These are phyloP conservation scores for Myopa tessellatipennis DNA, from an alignment of 2,888 invertebrate species.

Conservation along the genomic window DNA sequence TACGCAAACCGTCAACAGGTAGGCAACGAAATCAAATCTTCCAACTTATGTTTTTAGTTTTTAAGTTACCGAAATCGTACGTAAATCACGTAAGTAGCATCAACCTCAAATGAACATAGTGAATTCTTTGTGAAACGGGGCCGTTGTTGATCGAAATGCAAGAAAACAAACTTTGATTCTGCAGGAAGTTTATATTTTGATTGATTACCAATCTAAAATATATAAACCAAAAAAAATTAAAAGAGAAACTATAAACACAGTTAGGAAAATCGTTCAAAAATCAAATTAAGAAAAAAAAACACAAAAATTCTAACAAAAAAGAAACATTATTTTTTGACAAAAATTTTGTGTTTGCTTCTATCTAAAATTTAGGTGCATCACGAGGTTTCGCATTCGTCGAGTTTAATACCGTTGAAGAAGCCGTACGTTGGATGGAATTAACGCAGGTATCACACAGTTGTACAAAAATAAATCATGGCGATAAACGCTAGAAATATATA, in stretches of 20 bases:
- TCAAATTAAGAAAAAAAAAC: constrained; percentile 44
- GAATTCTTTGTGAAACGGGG: constrained; percentile 13
- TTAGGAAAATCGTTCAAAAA: constrained; percentile 44
- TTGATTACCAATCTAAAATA: constrained; percentile 26
- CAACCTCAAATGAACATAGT: not conserved
- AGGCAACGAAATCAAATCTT: constrained; percentile 60
- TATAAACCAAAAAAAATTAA: constrained; percentile 27
- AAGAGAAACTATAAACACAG: constrained; percentile 39
- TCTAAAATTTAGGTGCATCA: constrained; percentile 86
- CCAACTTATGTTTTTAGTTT: not conserved
- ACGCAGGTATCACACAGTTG: constrained; percentile 73
- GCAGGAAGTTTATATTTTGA: constrained; percentile 24
- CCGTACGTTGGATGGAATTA: constrained; percentile 91
- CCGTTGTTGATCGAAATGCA: constrained; percentile 20
- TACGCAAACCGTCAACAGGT: constrained; percentile 88
- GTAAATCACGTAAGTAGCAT: constrained; percentile 40
- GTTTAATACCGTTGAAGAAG: constrained; percentile 89
- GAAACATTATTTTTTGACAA: constrained; percentile 66
- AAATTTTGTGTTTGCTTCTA: constrained; percentile 73
- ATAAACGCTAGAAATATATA: constrained; percentile 15
- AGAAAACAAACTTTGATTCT: constrained; percentile 43
- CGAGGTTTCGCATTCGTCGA: constrained; percentile 93
- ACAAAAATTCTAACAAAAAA: constrained; percentile 51
- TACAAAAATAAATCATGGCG: constrained; percentile 28
- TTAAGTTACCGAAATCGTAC: constrained; percentile 16